Base-by-base conservation (phyloP, 2,113 vertebrate species). In the Megaptera novaeangliae region DNA sequence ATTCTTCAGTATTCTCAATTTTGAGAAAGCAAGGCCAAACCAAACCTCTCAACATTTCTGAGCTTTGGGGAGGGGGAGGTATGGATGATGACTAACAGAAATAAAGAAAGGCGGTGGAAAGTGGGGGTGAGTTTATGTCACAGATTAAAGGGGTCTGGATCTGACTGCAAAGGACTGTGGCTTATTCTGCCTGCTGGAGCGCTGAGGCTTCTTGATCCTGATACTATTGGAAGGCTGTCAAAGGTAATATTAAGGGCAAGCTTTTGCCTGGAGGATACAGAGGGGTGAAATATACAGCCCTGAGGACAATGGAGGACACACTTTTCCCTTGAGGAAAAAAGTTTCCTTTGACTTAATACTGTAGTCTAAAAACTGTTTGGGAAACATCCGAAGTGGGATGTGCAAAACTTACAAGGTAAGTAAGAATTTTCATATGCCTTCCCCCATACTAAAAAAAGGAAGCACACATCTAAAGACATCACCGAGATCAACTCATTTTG, bases 181-280 rank as follows among this genome's bases (percentile, higher is more conserved):
- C 59, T 77, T 94, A 75, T 39, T 69, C 84, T 96, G 93, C 63
- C 71, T 44, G 74, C 8, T 74, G 55, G 8, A 92, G 20, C 84
- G 44, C n/a, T 46, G 63, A 84, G 52, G 95, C 66, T 39, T 94
- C 78, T 95, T 97, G 64, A 97, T 95, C 82, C 18, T 96, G 84
- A 96, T 97, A 92, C 27, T 91, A 84, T 36, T 74, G 83, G 95
- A 97, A 96, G 92, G 69, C 63, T 97, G 71, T 96, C 75, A 96
- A 89, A 96, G 82, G 55, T 52, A 96, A 69, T 1, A 77, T 68
- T 81, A 95, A 96, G 93, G 87, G 61, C 29, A 94, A 90, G 66
- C 36, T 97, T 82, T 90, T 75, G 97, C 75, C 90, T 95, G 95
- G 61, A 82, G n/a, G 44, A 82, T 64, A 88, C 39, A 95, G 64